These are phyloP conservation scores for Zhuqinia jingwanae DNA, from an alignment of 2,888 invertebrate genomes.

Conservation along the genomic window DNA sequence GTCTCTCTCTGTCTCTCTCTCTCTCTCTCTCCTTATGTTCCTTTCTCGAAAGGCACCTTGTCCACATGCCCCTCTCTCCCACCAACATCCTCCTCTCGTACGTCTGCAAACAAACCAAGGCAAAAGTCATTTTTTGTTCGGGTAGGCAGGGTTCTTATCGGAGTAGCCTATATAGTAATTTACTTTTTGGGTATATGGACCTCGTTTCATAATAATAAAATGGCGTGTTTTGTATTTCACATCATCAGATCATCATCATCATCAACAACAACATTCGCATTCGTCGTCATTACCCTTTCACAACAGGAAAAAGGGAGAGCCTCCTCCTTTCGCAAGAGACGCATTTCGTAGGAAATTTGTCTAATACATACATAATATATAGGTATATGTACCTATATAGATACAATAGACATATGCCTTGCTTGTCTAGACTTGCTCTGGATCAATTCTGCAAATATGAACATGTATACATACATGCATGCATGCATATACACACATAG, in stretches of 20 bases:
- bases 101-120: conserved; percentile 4
- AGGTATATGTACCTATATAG: too few species aligned
- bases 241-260: conserved; percentile 47
- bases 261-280: conserved; percentile 11
- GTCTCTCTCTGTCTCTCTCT: conserved; percentile 3
- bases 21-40: background rate
- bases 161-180: conserved; percentile 33
- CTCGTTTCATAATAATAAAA: background rate
- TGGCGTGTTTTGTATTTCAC: conserved; percentile 31
- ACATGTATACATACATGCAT: background rate
- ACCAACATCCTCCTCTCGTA: conserved; percentile 6
- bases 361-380: background rate
- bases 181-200: background rate
- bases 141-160: conserved; percentile 18
- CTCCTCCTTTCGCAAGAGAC: conserved; percentile 35
- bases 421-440: conserved; percentile 31
- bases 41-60: conserved; percentile 25
- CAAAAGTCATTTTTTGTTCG: conserved; percentile 47
- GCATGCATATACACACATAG: background rate
- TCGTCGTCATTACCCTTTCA: conserved; percentile 48
- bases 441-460: conserved; percentile 24
- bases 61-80: background rate
- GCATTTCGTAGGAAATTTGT: conserved; percentile 13
- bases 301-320: conserved; percentile 43
- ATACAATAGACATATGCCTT: too few species aligned